phyloP scores from a whole-genome alignment of 2,888 invertebrate species.

The Heliothis peltigera region DNA sequence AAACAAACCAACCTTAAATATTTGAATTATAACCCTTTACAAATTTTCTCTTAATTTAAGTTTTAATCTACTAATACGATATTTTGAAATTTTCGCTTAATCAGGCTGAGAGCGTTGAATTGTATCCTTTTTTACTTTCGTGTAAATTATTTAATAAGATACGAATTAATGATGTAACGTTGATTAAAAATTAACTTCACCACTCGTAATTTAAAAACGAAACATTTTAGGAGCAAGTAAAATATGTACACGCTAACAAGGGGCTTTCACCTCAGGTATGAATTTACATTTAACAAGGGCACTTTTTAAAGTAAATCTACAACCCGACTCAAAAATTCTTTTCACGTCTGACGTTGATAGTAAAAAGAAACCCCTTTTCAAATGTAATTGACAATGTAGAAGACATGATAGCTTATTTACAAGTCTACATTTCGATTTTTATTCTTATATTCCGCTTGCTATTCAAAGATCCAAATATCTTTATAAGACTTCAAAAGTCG shows the following conservation, averaged over 20 bases:
- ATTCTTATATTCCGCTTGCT: constrained; percentile 41
- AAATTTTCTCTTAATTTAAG: constrained; percentile 14
- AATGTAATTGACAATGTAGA: constrained; percentile 61
- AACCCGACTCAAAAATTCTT: constrained; percentile 51
- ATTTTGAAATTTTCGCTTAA: constrained; percentile 30
- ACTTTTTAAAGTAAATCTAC: constrained; percentile 48
- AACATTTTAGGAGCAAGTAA: constrained; percentile 18
- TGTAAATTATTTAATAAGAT: constrained; percentile 31
- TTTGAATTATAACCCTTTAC: constrained; percentile 22
- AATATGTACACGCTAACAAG: constrained; percentile 31
- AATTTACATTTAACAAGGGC: constrained; percentile 45
- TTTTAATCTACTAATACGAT: constrained; percentile 9
- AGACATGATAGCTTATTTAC: constrained; percentile 59
- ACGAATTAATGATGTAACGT: constrained; percentile 21
- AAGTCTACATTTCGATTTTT: constrained; percentile 53
- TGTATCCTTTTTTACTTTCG: constrained; percentile 30
- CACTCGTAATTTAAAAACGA: constrained; percentile 15
- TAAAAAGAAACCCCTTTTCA: constrained; percentile 62
- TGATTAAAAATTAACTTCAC: constrained; percentile 33
- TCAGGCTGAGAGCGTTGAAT: constrained; percentile 27
- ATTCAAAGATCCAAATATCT: constrained; percentile 51
- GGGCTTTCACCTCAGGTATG: constrained; percentile 23
- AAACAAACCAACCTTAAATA: constrained; percentile 41
- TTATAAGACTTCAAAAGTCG: constrained; percentile 27
- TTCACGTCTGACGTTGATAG: constrained; percentile 59